phyloP scores from a whole-genome alignment of 1,140 invertebrate genomes.

The Asbolus verrucosus region DNA sequence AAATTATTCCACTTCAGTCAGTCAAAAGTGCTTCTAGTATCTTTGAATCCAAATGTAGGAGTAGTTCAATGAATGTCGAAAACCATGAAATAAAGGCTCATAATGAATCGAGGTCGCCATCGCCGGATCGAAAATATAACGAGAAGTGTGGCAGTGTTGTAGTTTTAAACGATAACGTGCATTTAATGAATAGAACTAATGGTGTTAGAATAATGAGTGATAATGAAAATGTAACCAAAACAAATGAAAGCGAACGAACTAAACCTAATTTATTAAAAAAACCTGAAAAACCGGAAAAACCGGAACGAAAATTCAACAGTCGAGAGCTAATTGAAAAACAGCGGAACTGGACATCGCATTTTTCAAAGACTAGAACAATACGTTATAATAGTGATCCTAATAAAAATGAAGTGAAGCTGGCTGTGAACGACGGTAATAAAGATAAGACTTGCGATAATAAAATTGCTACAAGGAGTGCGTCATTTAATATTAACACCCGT shows the following conservation, averaged over 20 bases:
- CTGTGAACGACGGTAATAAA: constrained; percentile 62
- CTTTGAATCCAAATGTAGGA: constrained; percentile 57
- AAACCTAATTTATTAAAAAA: constrained; percentile 66
- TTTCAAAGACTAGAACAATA: constrained; percentile 78
- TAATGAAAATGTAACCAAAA: constrained; percentile 52
- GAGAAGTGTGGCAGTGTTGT: no score
- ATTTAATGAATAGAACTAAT: background rate
- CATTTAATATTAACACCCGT: constrained; percentile 65
- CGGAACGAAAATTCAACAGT: constrained; percentile 83
- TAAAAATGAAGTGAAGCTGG: constrained; percentile 61
- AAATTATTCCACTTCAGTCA: constrained; percentile 60
- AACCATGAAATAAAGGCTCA: constrained; percentile 57
- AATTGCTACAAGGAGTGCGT: constrained; percentile 63
- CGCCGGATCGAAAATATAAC: constrained; percentile 52
- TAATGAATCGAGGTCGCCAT: constrained; percentile 58
- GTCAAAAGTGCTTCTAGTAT: constrained; percentile 63
- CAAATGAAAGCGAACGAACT: constrained; percentile 38
- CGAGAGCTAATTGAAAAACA: constrained; percentile 90
- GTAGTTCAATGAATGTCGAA: constrained; percentile 62
- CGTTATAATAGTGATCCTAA: constrained; percentile 75
- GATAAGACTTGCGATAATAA: constrained; percentile 63
- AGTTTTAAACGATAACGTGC: background rate
- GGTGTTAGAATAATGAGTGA: constrained; percentile 48
- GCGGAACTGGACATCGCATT: constrained; percentile 91
- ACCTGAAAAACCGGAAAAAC: constrained; percentile 85